phyloP scores from a whole-genome alignment of 2,888 invertebrate genomes.

The Chloromyia formosa region DNA sequence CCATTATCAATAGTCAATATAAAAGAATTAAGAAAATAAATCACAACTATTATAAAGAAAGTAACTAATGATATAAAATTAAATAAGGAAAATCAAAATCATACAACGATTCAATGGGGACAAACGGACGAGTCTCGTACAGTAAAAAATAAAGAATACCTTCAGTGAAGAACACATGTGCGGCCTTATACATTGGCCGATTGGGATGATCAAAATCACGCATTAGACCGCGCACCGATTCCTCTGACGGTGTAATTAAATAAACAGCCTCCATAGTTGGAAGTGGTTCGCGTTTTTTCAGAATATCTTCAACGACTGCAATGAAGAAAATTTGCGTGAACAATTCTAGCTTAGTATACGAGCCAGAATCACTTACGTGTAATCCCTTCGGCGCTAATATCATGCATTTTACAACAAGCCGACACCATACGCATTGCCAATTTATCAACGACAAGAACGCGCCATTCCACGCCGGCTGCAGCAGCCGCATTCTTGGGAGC shows the following conservation, averaged over 20 bases:
- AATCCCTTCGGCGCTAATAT: conserved; percentile 97
- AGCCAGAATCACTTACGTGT: conserved; percentile 76
- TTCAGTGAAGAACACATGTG: conserved; percentile 99
- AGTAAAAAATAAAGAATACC: too few relatives aligned
- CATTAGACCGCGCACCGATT: conserved; percentile 89
- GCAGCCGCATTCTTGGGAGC: conserved; percentile 57
- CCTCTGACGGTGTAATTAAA: conserved; percentile 95
- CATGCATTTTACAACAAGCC: conserved; percentile 99
- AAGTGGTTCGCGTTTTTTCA: conserved; percentile 95
- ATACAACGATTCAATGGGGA: too few relatives aligned
- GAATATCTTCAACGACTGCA: conserved; percentile 96
- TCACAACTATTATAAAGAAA: background rate
- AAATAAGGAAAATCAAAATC: background rate
- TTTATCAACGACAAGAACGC: conserved; percentile 97
- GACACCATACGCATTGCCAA: conserved; percentile 99
- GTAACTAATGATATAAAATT: background rate
- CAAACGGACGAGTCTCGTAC: too few relatives aligned
- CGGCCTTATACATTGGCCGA: conserved; percentile 89
- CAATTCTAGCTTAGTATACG: background rate
- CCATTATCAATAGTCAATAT: background rate
- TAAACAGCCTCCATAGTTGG: conserved; percentile 98
- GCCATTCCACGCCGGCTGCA: conserved; percentile 82
- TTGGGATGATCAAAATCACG: conserved; percentile 90
- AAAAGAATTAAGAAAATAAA: background rate
- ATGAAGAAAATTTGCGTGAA: background rate